These are phyloP conservation scores for Megalops atlanticus DNA, from an alignment of 2,113 vertebrate species.

Conservation along the genomic window DNA sequence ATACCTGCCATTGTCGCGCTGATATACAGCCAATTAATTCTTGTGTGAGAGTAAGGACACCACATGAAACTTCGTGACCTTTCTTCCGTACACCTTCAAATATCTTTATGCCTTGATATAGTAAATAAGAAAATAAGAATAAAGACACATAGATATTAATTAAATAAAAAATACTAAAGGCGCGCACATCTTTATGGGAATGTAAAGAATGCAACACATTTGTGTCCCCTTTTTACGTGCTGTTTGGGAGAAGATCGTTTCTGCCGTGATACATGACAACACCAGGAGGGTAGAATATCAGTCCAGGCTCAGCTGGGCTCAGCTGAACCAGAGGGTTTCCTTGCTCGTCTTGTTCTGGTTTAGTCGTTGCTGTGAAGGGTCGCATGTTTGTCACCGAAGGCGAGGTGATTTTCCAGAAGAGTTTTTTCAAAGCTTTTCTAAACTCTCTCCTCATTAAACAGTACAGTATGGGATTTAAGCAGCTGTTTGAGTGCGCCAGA, in stretches of 20 bases:
- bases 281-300: conserved; percentile 82
- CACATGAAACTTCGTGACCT: no score
- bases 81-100: not conserved
- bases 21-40: not conserved
- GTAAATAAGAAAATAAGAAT: not conserved
- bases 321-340: conserved; percentile 60
- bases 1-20: not conserved
- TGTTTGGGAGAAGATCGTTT: conserved; percentile 77
- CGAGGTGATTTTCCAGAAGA: conserved; percentile 84
- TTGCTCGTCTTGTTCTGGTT: conserved; percentile 80
- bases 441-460: conserved; percentile 94
- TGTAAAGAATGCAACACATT: not conserved
- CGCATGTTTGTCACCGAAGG: conserved; percentile 79
- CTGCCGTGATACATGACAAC: conserved; percentile 77
- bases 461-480: conserved; percentile 92
- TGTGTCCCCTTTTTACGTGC: conserved; percentile 53
- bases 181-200: not conserved
- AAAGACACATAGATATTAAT: not conserved
- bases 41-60: not conserved
- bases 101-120: not conserved
- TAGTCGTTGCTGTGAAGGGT: conserved; percentile 82
- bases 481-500: conserved; percentile 95
- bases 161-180: not conserved
- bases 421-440: conserved; percentile 83
- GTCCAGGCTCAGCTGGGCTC: conserved; percentile 55